Conservation (phyloP, 2,888 invertebrate genomes). For the Chalcis sispes region DNA sequence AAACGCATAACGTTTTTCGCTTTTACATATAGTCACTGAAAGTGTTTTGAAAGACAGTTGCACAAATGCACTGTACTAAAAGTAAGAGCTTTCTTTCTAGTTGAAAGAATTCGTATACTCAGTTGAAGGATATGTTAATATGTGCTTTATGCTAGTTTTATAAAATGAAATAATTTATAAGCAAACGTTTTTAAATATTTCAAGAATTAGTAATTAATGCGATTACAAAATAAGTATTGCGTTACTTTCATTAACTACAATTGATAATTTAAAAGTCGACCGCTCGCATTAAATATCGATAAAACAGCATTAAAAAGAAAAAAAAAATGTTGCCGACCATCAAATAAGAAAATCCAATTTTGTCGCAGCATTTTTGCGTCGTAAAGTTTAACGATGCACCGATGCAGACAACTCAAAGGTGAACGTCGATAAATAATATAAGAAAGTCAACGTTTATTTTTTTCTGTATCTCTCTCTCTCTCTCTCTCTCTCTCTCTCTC, state of each 20-base stretch:
- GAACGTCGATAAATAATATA: constrained; percentile 42
- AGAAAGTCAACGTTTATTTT: constrained; percentile 29
- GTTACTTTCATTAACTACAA: too few relatives aligned
- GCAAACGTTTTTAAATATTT: too few relatives aligned
- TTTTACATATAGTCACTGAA: constrained; percentile 15
- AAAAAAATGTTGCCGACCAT: background rate
- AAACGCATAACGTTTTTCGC: constrained; percentile 33
- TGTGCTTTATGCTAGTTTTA: too few relatives aligned
- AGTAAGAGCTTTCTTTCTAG: constrained; percentile 16
- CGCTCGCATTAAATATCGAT: too few relatives aligned
- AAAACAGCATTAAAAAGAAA: background rate
- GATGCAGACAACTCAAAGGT: constrained; percentile 9
- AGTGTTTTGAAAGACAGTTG: constrained; percentile 14
- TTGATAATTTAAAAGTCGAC: too few relatives aligned
- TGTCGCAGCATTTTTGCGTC: background rate
- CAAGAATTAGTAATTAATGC: too few relatives aligned
- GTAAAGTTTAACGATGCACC: constrained; percentile 20
- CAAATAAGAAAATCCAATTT: background rate
- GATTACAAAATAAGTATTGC: too few relatives aligned
- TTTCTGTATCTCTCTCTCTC: too few relatives aligned
- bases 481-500: too few relatives aligned
- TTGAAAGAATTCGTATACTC: too few relatives aligned
- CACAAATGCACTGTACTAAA: constrained; percentile 3
- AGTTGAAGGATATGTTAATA: too few relatives aligned
- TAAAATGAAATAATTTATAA: too few relatives aligned